phyloP scores from a whole-genome alignment of 2,888 invertebrate genomes.

The Phalangium opilio region DNA sequence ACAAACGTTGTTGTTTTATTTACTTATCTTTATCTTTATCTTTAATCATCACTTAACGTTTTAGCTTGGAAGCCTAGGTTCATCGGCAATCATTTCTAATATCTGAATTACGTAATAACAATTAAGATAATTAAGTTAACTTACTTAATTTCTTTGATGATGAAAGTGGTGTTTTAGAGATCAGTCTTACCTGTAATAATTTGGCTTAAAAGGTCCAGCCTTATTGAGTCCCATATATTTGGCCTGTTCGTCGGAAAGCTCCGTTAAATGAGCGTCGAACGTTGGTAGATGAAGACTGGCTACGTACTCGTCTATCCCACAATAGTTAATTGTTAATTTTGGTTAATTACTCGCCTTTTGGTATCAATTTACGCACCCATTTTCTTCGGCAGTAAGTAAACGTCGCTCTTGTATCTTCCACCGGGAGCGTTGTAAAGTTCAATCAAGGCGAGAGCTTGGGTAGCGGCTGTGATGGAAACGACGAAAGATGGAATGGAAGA shows the following conservation, averaged over 20 bases:
- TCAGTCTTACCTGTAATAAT: conserved; percentile 69
- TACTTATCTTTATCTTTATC: no score
- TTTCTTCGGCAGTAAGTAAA: conserved; percentile 93
- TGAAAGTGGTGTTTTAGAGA: no score
- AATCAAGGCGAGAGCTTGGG: conserved; percentile 89
- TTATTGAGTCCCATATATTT: conserved; percentile 94
- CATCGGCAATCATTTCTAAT: no score
- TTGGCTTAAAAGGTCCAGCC: conserved; percentile 96
- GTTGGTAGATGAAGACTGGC: conserved; percentile 91
- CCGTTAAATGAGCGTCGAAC: conserved; percentile 93
- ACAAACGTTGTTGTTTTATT: no score
- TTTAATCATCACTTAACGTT: no score
- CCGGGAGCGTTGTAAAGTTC: conserved; percentile 91
- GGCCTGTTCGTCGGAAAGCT: conserved; percentile 88
- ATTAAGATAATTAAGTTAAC: no score
- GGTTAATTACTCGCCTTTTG: no score
- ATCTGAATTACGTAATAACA: no score
- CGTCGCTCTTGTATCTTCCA: conserved; percentile 90
- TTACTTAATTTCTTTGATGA: no score
- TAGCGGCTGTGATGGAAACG: conserved; percentile 92
- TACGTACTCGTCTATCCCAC: conserved; percentile 88
- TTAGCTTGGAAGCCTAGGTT: no score
- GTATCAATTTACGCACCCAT: no score
- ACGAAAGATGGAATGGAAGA: conserved; percentile 95
- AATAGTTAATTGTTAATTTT: no score